phyloP scores from a whole-genome alignment of 2,888 invertebrate genomes.

The Cantharis lateralis region DNA sequence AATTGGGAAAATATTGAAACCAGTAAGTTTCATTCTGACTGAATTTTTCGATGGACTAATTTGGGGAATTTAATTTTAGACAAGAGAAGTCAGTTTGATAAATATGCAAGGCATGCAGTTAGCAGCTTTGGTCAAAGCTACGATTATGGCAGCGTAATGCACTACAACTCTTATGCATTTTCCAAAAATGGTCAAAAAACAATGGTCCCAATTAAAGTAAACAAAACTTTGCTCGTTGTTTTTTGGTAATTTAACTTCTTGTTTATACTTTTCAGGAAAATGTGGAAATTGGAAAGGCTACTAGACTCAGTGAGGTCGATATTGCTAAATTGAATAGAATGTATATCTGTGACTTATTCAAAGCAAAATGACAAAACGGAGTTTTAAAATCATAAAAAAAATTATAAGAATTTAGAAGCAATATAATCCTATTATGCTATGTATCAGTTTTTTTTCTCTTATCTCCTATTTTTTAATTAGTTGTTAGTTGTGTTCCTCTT shows the following conservation, averaged over 20 bases:
- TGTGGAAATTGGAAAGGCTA: conserved; percentile 50
- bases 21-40: conserved; percentile 52
- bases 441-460: too few relatives aligned
- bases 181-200: conserved; percentile 69
- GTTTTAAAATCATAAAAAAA: too few relatives aligned
- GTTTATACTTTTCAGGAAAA: conserved; percentile 41
- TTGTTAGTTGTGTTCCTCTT: too few relatives aligned
- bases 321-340: not conserved
- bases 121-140: conserved; percentile 70
- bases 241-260: not conserved
- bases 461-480: too few relatives aligned
- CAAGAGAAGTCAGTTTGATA: conserved; percentile 59
- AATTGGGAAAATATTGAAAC: conserved; percentile 71
- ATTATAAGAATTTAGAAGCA: too few relatives aligned
- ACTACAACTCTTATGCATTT: conserved; percentile 71
- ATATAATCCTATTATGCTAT: too few relatives aligned
- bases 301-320: not conserved
- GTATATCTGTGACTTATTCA: not conserved
- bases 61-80: not conserved
- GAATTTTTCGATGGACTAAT: too few relatives aligned
- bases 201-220: conserved; percentile 62
- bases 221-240: not conserved
- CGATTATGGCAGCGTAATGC: conserved; percentile 76
- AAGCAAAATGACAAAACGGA: too few relatives aligned
- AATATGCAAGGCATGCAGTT: conserved; percentile 65